Evolutionary conservation across 2,113 vertebrate species (phyloP).

Genomic region (Myodes glareolus): DNA sequence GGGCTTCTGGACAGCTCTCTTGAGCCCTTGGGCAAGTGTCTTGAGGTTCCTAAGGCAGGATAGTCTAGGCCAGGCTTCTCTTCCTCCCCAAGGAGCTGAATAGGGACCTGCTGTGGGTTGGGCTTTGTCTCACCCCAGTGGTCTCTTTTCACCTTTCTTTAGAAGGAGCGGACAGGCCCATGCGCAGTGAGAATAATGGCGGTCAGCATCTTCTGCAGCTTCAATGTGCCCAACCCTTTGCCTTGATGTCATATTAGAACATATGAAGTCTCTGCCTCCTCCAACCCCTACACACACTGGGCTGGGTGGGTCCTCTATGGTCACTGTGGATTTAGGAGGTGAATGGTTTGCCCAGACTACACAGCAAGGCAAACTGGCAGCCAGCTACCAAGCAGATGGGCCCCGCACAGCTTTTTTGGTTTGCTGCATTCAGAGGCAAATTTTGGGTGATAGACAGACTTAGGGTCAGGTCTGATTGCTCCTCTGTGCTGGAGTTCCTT

Average conservation of each 20-base stretch:
- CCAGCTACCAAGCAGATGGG: not conserved
- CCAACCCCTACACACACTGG: too few species aligned
- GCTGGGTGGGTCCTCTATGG: too few species aligned
- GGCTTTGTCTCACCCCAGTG: not conserved
- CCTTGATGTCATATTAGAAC: not conserved
- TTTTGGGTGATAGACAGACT: not conserved
- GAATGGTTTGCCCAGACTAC: not conserved
- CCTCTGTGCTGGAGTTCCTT: not conserved
- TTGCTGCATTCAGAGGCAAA: not conserved
- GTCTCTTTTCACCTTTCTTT: not conserved
- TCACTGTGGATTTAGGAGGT: too few species aligned
- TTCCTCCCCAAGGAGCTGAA: not conserved
- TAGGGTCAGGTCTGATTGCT: not conserved
- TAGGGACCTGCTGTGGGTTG: not conserved
- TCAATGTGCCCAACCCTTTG: fast-evolving
- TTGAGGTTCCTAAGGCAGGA: not conserved
- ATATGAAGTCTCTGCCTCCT: not conserved
- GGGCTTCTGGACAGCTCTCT: not conserved
- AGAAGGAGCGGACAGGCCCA: not conserved
- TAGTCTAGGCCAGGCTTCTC: not conserved
- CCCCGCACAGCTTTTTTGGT: not conserved
- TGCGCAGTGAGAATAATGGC: not conserved
- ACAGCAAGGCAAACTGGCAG: not conserved
- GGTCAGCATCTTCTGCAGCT: too few species aligned
- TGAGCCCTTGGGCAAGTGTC: not conserved